Evolutionary conservation across 2,113 vertebrate species (phyloP), one percentile per base, ranked within the genome.

Genomic region (Sigmodon hispidus): DNA sequence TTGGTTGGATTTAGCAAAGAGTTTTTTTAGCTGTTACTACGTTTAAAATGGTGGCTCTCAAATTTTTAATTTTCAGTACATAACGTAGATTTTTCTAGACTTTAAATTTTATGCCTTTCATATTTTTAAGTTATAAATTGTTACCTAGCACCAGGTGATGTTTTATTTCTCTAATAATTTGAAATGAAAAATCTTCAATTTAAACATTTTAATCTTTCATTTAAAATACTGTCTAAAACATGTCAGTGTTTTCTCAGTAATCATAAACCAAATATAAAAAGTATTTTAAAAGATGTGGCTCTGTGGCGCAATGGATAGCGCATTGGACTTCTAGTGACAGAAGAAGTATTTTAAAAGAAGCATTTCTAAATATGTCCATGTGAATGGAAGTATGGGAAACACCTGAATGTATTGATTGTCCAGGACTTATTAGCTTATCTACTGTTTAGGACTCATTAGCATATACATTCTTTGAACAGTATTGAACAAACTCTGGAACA

Each of bases 141-240:
- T 92, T 7, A 40, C 8, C 81, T 96, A 93, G 57, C 85, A 88
- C 34, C 45, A 50, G 67, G 26, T 45, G 63, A 67, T 89, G 11
- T 85, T 93, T 93, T 93, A 67, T 91, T 94, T 87, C 79, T 93
- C 1, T 80, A 94, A 69, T 36, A 94, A 24, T 57, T 59, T 90
- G 36, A 96, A 93, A 55, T 80, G 45, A 87, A 93, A 94, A 89
- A 26, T 61, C 1, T 52, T 92, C 29, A 45, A 2, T 84, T 95
- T 87, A 87, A 70, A 76, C 15, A 81, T 48, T 96, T 94, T 94
- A 89, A 69, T 90, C 1, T 83, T 26, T 84, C 89, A 80, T 73
- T 89, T 80, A 89, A 85, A 96, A 65, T 97, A 94, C 2, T 8
- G n/a, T 91, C 80, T 70, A 45, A 89, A 96, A 91, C 43, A 17